phyloP scores from a whole-genome alignment of 2,888 invertebrate genomes.

The Nemapogon koenigi region DNA sequence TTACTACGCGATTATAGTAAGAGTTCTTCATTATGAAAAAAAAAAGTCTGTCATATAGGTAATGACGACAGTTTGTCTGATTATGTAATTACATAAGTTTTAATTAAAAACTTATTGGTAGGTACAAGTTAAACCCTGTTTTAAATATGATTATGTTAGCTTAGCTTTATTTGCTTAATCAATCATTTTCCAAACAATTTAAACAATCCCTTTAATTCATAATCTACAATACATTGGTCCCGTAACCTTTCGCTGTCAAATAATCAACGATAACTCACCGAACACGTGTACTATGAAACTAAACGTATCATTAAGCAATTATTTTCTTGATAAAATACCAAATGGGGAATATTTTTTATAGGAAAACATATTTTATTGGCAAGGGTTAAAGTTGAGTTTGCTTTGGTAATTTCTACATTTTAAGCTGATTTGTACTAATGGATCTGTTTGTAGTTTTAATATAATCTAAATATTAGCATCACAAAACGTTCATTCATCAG shows the following conservation, averaged over 20 bases:
- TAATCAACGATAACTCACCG: conserved; percentile 40
- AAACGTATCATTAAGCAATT: conserved; percentile 14
- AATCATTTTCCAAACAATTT: conserved; percentile 53
- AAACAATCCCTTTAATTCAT: conserved; percentile 13
- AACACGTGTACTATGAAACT: conserved; percentile 45
- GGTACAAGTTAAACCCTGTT: too few relatives aligned
- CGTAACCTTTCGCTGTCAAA: conserved; percentile 19
- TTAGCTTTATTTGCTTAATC: too few relatives aligned
- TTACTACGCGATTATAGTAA: too few relatives aligned
- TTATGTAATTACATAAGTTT: too few relatives aligned
- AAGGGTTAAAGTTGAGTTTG: conserved; percentile 3
- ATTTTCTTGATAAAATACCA: not conserved
- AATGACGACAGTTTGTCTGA: too few relatives aligned
- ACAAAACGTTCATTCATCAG: conserved; percentile 61
- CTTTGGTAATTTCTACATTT: not conserved
- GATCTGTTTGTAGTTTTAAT: conserved; percentile 14
- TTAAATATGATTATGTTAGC: too few relatives aligned
- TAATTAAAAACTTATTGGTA: too few relatives aligned
- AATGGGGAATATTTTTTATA: not conserved
- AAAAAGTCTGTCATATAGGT: too few relatives aligned
- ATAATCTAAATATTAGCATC: conserved; percentile 39
- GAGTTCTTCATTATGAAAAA: too few relatives aligned
- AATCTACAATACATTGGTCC: too few relatives aligned
- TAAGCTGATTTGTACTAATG: conserved; percentile 1
- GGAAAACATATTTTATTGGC: not conserved